Evolutionary conservation across 2,797 vertebrate genomes (phyloP), one percentile per base, ranked within the genome.

Genomic region (Gastrophryne carolinensis): DNA sequence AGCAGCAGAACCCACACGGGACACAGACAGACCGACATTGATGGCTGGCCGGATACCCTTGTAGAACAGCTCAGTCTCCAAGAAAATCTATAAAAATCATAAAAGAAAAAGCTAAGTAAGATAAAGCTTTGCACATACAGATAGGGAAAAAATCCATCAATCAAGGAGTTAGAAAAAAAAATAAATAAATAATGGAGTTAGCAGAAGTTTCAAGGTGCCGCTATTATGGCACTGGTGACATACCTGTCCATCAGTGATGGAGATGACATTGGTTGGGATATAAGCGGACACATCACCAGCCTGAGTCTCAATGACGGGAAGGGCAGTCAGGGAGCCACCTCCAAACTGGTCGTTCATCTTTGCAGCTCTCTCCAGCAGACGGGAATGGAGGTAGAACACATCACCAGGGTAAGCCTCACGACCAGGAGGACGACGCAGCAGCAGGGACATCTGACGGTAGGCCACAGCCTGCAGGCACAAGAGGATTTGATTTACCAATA

Each of bases 61-160:
- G 89, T 98, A 99, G 87, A 99, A 99, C 87, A 99, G 86, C 84
- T 99, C 98, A 0, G 98, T 99, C 91, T 99, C 98, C 92, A 99
- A 91, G 91, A 98, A 99, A 81, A 99, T 99, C 98, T 99, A 61
- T 1, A 47, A 27, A 58, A 67, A 5, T n/a, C n/a, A n/a, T n/a
- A 58, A 6, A 3, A 61, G 2, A 10, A 15, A 19, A 27, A 47
- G 23, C 12, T 6, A 26, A n/a, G 1, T 52, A 3, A 6, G 21
- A 49, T n/a, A n/a, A n/a, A 2, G 9, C n/a, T 19, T 49, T 0
- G 3, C 17, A 19, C 44, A 19, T 17, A 34, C 30, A 53, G 4
- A n/a, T n/a, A n/a, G n/a, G n/a, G n/a, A n/a, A n/a, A n/a, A n/a
- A n/a, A n/a, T n/a, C n/a, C n/a, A n/a, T n/a, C n/a, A n/a, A n/a